Evolutionary conservation across 2,888 invertebrate species (phyloP), one percentile per base, ranked within the genome.

Genomic region (Galerucella calmariensis): DNA sequence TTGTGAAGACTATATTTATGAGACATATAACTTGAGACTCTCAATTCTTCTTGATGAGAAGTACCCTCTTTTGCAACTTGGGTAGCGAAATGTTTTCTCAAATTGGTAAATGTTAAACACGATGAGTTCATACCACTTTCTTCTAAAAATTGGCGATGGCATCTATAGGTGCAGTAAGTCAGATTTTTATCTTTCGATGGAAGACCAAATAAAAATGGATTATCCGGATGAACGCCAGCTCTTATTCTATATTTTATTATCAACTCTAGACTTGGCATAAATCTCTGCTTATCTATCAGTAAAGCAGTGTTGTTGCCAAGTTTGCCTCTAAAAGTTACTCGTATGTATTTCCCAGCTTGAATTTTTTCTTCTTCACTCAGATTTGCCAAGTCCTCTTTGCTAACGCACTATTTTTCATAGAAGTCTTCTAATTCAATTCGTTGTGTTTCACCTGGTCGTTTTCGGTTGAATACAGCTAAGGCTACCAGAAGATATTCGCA

Each of bases 1-100:
- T 71, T 71, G 35, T 71, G 71, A 41, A 71, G 63, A 24, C 53
- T 65, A 41, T 71, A 65, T 51, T 63, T 63, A 44, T 71, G 71
- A n/a, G 71, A 71, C 65, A 71, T 71, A 53, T 65, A 71, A 66
- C 46, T 48, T 48, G 14, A 48, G 14, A 48, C 48, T 2, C 48
- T 48, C 4, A 48, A 48, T 14, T 48, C 48, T 48, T 48, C 48
- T 48, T 48, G 48, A 48, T 48, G 48, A 4, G 12, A 48, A 48
- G 66, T 51, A 44, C 16, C 66, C 12, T 58, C 71, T 53, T 71
- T 71, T 14, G 66, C 56, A 14, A 71, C 66, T 58, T 71, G 41
- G n/a, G 71, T 71, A 65, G 71, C 71, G 63, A 71, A 71, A 44
- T 71, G 71, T 71, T 71, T 71, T 48, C 71, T 51, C 12, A 66